Evolutionary conservation across 2,888 invertebrate genomes (phyloP), one percentile per base, ranked within the genome.

Genomic region (Dryococelus australis): DNA sequence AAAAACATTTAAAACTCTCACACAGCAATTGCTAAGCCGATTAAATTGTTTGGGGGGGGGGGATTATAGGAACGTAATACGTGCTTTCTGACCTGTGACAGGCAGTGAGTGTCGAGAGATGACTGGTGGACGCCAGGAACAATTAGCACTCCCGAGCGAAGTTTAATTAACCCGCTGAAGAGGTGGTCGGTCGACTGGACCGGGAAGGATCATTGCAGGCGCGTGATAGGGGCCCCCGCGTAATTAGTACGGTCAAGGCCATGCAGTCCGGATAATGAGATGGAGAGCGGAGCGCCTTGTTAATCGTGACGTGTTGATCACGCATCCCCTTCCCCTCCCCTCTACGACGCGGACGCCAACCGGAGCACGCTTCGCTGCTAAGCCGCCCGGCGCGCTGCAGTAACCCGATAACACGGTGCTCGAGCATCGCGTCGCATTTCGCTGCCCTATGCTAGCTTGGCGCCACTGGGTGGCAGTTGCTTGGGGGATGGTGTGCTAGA

Each of bases 141-240:
- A 65, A 65, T 65, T 65, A 65, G 65, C 65, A 65, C 65, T 65
- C 24, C 65, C 65, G 65, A 65, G 65, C 65, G 65, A 65, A 65
- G 65, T 65, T 65, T 65, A 65, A 65, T 65, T 65, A 65, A 65
- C 65, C 65, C 65, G 65, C 65, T 65, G 65, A 65, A 65, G 65
- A 65, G 65, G 65, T n/a, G 65, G 65, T 65, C 65, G 65, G 65
- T n/a, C 65, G 65, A 65, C 65, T n/a, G 65, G 65, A 65, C 65
- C 65, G n/a, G 65, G 65, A n/a, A n/a, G 65, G 24, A 65, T 65
- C 65, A 65, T 65, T 65, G 65, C 65, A n/a, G n/a, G 65, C 65
- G 65, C 65, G 65, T 65, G 65, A 65, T 65, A 65, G 65, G 65
- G n/a, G 12, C 24, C 20, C 13, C 65, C 24, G 8, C 65, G 65